Evolutionary conservation across 2,113 vertebrate genomes (phyloP), one percentile per base, ranked within the genome.

Genomic region (Carollia perspicillata): DNA sequence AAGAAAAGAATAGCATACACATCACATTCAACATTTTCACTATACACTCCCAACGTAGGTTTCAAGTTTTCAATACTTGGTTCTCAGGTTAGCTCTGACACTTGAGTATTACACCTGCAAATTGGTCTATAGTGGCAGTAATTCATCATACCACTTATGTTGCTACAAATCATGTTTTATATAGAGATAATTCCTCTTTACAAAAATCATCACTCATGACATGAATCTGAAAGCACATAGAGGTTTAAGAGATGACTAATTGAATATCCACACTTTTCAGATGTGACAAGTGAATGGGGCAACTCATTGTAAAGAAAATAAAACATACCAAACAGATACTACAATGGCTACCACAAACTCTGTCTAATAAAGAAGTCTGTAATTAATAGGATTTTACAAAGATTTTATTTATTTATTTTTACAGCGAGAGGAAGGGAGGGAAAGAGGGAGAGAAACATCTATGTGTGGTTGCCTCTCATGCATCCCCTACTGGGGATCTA

Each of bases 21-120:
- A 58, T 42, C 55, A 66, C 28, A 69, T 72, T 30, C 23, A 40
- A 23, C 35, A 20, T 44, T 17, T 74, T 75, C 44, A 86, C 22
- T 69, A 14, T 14, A 49, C 14, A 33, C 10, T 94, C 4, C 33
- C 81, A 69, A 80, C 14, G 40, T 49, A 72, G 20, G 26, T 80
- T n/a, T 86, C 33, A 65, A 78, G 9, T 37, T 78, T 92, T 86
- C 11, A 95, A 44, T 60, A 69, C 5, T 28, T 71, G n/a, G 37
- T 90, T 94, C 60, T 93, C 63, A 84, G 44, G 33, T 74, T 69
- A 58, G 53, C 63, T 84, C 83, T 74, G 93, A 88, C 95, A 84
- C 20, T 78, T 88, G 51, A 94, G 40, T 30, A 84, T 42, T 35
- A 87, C 87, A n/a, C 14, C 79, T 77, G 35, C 28, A 83, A 58